Base-by-base conservation (phyloP, 2,797 vertebrate genomes). In the Gadopsis marmoratus region DNA sequence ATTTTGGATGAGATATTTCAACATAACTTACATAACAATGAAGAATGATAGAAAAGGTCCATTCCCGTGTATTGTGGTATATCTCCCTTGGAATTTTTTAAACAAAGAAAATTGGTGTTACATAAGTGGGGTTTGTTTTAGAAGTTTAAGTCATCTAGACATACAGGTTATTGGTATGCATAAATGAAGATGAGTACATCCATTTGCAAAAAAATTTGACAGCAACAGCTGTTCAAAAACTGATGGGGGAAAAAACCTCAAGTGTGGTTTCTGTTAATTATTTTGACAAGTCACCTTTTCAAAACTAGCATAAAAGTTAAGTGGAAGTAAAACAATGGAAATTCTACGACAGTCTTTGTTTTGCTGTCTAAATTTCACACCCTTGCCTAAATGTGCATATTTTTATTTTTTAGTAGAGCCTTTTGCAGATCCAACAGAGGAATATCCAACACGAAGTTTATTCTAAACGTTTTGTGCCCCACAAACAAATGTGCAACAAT, bases 1-100 rank as follows among this genome's bases (percentile, higher is more conserved):
- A 48, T 79, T 78, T 72, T 58, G 62, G 19, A 60, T 9, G 21
- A 63, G 5, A 56, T 26, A 62, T 56, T 37, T 76, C 17, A 62
- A 45, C 31, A 21, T 7, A 54, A 58, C 14, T 4, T 14, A 21
- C 47, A 51, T 1, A 43, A 23, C 39, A 70, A 33, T 23, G 41
- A 12, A 33, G 12, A 76, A 43, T 0, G 12, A 67, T 47, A 68
- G 5, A 33, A 58, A 26, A 23, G 3, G 16, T 16, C 19, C 0
- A 0, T 41, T 26, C 13, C 10, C 3, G 29, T 58, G 29, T 23
- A 23, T 56, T 1, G 0, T 55, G 19, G 7, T 54, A 10, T 10
- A 53, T 51, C 10, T 74, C 39, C 26, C 29, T 23, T 33, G 3
- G 23, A 47, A 23, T 37, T 29, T 55, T 17, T 56, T 6, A 41